Base-by-base conservation (phyloP, 1,140 invertebrate genomes). In the Acromyrmex heyeri region DNA sequence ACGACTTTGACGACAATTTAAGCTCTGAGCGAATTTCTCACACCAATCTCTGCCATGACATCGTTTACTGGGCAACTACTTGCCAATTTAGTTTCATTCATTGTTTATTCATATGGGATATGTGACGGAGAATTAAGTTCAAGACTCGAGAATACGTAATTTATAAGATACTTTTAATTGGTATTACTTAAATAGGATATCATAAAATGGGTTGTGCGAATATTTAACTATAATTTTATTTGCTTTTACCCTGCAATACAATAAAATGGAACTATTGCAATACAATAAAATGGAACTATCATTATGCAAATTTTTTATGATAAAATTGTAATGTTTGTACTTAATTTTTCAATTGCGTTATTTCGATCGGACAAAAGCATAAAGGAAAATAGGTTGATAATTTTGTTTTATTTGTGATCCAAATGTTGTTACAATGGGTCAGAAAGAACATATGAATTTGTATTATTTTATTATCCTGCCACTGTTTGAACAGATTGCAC, bases 1-100 rank as follows among this genome's bases (percentile, higher is more conserved):
- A 65, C 34, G 62, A 77, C 50, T 72, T 78, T 57, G 75, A 86
- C 34, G 72, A 44, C 77, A 44, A 59, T 69, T 44, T 82, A 82
- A 83, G 81, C 78, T 78, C 18, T 48, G 3, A 73, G 24, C 61
- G 59, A 72, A 86, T 83, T 70, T 1, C 62, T 72, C 50, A 18
- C 16, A 67, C 14, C 30, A n/a, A 44, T 59, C 44, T 48, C 55
- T 55, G 4, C 27, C 38, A 18, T 64, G 59, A n/a, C 18, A 64
- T 18, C 61, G 59, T 64, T 64, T 78, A 70, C 14, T 14, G 62
- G 21, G 21, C 38, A 38, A 44, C 30, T 81, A 55, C 67, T 81
- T 70, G 48, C 44, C 53, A 81, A 55, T 30, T 81, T 34, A 24
- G 3, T 12, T 24, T 70, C 48, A 48, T 70, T 38, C 34, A 24